Percentiles rank a stretch among this genome's conserved stretches.
These are phyloP conservation scores for Hypomecis atomaria DNA, from an alignment of 2,888 invertebrate species.

Conservation along the genomic window DNA sequence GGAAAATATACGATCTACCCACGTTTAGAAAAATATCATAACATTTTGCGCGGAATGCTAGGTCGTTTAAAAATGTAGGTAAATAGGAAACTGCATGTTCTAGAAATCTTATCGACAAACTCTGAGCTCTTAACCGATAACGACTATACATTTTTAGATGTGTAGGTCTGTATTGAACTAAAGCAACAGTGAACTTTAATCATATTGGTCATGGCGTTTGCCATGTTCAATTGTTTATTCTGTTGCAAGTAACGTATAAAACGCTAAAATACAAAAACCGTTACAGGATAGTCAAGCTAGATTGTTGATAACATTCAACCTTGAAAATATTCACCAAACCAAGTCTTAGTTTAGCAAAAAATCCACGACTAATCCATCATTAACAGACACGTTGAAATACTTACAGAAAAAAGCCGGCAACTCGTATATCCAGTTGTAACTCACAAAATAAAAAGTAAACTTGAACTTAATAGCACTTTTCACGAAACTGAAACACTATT, in stretches of 20 bases:
- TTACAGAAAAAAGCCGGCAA: slow-evolving; percentile 58
- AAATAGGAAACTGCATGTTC: slow-evolving; percentile 10
- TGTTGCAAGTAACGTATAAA: not conserved
- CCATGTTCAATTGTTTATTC: not conserved
- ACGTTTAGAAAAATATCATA: not conserved
- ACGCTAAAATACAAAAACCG: not conserved
- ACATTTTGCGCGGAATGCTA: not conserved
- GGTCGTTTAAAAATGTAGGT: slow-evolving; percentile 7
- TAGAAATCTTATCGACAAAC: slow-evolving; percentile 20
- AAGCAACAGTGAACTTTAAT: slow-evolving; percentile 5
- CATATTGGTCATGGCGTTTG: not conserved
- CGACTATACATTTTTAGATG: not conserved
- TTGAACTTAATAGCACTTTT: slow-evolving; percentile 50
- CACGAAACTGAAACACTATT: slow-evolving; percentile 62
- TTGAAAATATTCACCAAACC: not conserved
- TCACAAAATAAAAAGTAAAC: slow-evolving; percentile 46
- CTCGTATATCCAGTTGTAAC: slow-evolving; percentile 63
- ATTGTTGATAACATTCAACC: not conserved
- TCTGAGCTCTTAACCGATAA: slow-evolving; percentile 18
- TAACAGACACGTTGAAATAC: slow-evolving; percentile 40
- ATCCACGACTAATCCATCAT: slow-evolving; percentile 22
- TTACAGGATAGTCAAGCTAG: not conserved
- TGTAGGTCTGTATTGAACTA: not conserved
- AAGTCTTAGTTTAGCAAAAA: slow-evolving; percentile 11
- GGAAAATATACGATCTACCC: no score